phyloP scores from a whole-genome alignment of 1,140 invertebrate genomes.

The Anthonomus grandis region DNA sequence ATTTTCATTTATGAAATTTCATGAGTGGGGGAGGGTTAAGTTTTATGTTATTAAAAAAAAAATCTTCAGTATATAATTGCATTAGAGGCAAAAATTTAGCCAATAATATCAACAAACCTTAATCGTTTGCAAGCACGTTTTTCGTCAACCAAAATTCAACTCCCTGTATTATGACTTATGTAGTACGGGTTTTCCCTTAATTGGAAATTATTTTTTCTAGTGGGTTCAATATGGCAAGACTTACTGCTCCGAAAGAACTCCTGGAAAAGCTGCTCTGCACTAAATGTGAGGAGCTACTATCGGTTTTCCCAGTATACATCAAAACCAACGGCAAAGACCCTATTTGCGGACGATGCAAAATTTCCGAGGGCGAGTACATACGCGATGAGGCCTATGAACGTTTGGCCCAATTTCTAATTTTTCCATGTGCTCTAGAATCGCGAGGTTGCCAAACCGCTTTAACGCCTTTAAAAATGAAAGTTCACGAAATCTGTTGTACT shows the following conservation, averaged over 20 bases:
- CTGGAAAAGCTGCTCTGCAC: constrained; percentile 22
- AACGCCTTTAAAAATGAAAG: constrained; percentile 20
- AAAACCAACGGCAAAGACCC: constrained; percentile 11
- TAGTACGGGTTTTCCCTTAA: too few relatives aligned
- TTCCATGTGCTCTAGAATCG: constrained; percentile 26
- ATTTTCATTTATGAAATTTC: too few relatives aligned
- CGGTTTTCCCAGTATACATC: constrained; percentile 29
- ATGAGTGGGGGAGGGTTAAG: too few relatives aligned
- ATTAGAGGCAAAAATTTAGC: too few relatives aligned
- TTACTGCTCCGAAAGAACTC: constrained; percentile 18
- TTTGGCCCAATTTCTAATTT: constrained; percentile 26
- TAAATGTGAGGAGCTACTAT: constrained; percentile 20
- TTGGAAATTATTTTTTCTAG: too few relatives aligned
- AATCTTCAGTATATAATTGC: too few relatives aligned
- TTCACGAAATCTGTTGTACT: constrained; percentile 28
- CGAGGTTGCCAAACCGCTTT: constrained; percentile 27
- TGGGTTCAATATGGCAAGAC: constrained; percentile 9
- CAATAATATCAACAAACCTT: too few relatives aligned
- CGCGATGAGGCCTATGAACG: constrained; percentile 28
- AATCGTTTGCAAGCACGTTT: too few relatives aligned
- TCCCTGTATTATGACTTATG: too few relatives aligned
- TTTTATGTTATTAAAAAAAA: too few relatives aligned
- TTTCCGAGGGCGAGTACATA: constrained; percentile 13
- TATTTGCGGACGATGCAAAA: constrained; percentile 28
- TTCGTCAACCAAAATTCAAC: too few relatives aligned